Evolutionary conservation across 64 coral and sea anemone species (phyloP), one percentile per base, ranked within the genome.

Genomic region (Orbicella faveolata): DNA sequence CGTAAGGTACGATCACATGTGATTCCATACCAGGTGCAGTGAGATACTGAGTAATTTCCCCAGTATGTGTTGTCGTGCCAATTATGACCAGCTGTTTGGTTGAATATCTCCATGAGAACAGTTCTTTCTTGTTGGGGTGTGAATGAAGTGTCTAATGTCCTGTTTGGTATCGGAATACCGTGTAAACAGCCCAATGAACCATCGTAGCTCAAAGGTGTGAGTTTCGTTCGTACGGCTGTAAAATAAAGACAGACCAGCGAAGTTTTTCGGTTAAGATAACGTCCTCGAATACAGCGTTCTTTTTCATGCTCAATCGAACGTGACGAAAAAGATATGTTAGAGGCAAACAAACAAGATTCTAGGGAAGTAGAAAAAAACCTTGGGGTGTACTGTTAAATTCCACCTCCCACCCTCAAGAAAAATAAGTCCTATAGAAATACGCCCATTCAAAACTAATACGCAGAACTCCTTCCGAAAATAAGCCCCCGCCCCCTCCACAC

Each of bases 11-110:
- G 90, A 30, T 82, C 35, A 52, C 94, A 96, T 52, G 74, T 81
- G 17, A 96, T 78, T 61, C 91, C 94, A 36, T 82, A 93, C 94
- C 94, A 96, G 2, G 23, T 80, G 23, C 94, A 96, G 61, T 96
- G 94, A 48, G 87, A 36, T 23, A 80, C 17, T 2, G 52, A 48
- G n/a, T 87, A 34, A 25, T 89, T 89, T 67, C 67, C 65, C 94
- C 94, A 96, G 14, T 74, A 23, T 25, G 36, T 55, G 16, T 75
- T 86, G 9, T 76, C 79, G 3, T 33, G 44, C 94, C 94, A 96
- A n/a, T 64, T 52, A 2, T 52, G 75, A 12, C 94, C 94, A 52
- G 36, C 74, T 18, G 94, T 96, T 52, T 65, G 68, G 9, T 63
- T 21, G 55, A 84, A 96, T 20, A 96, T 55, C 53, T 96, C 90